phyloP scores from a whole-genome alignment of 2,797 vertebrate species.

The Rousettus madagascariensis region DNA sequence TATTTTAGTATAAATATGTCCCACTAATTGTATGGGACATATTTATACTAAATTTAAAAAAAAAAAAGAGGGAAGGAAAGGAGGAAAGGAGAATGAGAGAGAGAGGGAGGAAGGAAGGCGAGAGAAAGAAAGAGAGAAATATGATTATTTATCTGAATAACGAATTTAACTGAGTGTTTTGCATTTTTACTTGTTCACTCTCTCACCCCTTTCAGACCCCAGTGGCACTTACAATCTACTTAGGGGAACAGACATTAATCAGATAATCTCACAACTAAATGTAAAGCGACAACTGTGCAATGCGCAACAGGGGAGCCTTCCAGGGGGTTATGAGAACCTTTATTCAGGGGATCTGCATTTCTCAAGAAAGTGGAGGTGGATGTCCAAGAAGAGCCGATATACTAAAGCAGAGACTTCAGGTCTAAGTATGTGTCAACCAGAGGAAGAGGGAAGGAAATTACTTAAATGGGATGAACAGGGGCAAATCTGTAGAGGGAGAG shows the following conservation, averaged over 20 bases:
- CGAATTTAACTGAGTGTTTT: background rate
- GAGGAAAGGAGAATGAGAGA: no score
- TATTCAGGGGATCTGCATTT: background rate
- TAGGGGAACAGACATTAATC: background rate
- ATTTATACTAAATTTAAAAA: background rate
- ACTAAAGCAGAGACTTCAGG: background rate
- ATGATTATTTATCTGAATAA: background rate
- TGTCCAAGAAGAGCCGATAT: background rate
- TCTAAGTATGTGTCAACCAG: background rate
- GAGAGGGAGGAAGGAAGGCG: rapidly evolving
- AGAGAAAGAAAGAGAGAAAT: background rate
- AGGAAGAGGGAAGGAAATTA: background rate
- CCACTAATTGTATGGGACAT: background rate
- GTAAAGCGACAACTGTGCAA: background rate
- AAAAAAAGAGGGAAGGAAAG: no score
- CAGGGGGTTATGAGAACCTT: background rate
- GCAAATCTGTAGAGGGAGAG: background rate
- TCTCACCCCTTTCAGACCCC: background rate
- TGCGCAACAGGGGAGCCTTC: background rate
- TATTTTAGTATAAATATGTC: background rate
- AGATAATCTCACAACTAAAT: background rate
- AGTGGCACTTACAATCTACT: background rate
- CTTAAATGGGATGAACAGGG: background rate
- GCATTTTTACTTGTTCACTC: background rate
- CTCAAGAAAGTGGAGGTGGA: background rate